Base-by-base conservation (phyloP, 2,797 vertebrate genomes). In the Pelochelys cantorii region DNA sequence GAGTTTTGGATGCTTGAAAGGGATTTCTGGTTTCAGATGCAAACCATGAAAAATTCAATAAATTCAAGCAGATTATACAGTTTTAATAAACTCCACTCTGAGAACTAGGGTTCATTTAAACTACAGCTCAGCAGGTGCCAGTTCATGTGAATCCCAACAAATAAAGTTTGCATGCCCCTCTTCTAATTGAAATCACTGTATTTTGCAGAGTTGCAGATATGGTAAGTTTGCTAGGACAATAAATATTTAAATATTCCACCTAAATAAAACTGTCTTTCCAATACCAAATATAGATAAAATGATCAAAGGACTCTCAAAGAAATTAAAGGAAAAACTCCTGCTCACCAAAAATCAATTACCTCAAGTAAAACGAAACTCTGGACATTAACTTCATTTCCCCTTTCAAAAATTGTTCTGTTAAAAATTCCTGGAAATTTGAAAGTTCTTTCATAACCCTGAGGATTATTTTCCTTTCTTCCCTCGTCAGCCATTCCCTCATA, bases 291-390 rank as follows among this genome's bases (percentile, higher is more conserved):
- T 91, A 95, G 85, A 95, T 94, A 96, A 95, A 97, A 96, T 92
- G 95, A 96, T 94, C 96, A 96, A 96, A 96, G 96, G 91, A 93
- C 94, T 96, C 94, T 95, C 85, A 94, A 93, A 92, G 96, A 97
- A 97, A 97, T 96, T 92, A 95, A 84, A 96, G 96, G 96, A 97
- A 97, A 95, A 94, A 86, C 88, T 93, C 85, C 83, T 81, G 94
- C 92, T 88, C 96, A 95, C 95, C 95, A 48, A 95, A 96, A 96
- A 94, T 85, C 95, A 92, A 92, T 85, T 94, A 59, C 4, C 93
- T 95, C 96, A 93, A 96, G 94, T 89, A 93, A 68, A 89, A 91
- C 79, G 84, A 93, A 95, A 96, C 97, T 95, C 86, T 87, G 93
- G 96, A 96, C 95, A 89, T 87, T 37, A 71, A 91, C 90, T 93